These are phyloP conservation scores for Hepsetus odoe DNA, from an alignment of 2,113 vertebrate species.

Conservation along the genomic window DNA sequence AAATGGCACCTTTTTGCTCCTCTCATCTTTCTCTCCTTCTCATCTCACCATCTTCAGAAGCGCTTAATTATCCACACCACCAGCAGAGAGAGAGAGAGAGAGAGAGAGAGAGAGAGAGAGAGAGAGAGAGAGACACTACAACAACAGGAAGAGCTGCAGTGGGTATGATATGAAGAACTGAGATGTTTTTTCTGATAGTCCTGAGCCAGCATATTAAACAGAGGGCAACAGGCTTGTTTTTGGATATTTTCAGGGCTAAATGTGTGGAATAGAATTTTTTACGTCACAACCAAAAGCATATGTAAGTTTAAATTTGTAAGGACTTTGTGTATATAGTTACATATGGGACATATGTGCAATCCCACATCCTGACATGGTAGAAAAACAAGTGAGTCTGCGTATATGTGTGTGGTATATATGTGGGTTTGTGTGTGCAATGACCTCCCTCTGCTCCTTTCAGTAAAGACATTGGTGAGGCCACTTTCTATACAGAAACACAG, in stretches of 20 bases:
- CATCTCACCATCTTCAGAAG: slow-evolving; percentile 52
- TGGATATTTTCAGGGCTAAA: too few species aligned
- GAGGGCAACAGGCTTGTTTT: background rate
- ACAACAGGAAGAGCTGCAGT: background rate
- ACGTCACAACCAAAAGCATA: too few species aligned
- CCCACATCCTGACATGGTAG: background rate
- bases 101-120: background rate
- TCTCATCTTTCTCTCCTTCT: slow-evolving; percentile 45
- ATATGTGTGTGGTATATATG: slow-evolving; percentile 20
- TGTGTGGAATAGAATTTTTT: too few species aligned
- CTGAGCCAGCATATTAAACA: slow-evolving; percentile 37
- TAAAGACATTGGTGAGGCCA: slow-evolving; percentile 35
- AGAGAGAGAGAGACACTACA: background rate
- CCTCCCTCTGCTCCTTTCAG: slow-evolving; percentile 43
- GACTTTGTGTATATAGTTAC: too few species aligned
- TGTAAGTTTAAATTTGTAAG: too few species aligned
- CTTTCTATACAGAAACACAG: slow-evolving; percentile 39
- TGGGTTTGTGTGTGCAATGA: slow-evolving; percentile 18
- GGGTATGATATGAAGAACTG: slow-evolving; percentile 6
- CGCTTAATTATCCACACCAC: slow-evolving; percentile 43
- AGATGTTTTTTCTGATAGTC: background rate
- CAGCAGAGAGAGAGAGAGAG: slow-evolving; percentile 13
- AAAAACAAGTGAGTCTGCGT: background rate
- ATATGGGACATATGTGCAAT: background rate
- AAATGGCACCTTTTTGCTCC: slow-evolving; percentile 43